Evolutionary conservation across 2,888 invertebrate genomes (phyloP).

Genomic region (Meteorus cinctellus): DNA sequence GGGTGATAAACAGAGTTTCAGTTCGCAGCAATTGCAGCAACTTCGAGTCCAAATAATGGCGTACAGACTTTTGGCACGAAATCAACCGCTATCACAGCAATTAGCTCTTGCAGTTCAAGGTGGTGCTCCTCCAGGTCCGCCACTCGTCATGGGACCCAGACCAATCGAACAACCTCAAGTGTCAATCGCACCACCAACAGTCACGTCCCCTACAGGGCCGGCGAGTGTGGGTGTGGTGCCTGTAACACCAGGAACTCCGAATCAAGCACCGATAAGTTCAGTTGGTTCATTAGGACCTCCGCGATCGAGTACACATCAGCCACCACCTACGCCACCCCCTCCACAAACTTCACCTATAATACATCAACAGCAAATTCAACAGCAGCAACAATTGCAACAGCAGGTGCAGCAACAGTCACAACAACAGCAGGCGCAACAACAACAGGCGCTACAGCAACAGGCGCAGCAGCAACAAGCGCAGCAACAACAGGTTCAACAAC

Average conservation of each 20-base stretch:
- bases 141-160: slow-evolving; percentile 67
- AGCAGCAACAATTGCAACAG: not conserved
- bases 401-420: not conserved
- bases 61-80: slow-evolving; percentile 92
- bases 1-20: slow-evolving; percentile 81
- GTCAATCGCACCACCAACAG: slow-evolving; percentile 59
- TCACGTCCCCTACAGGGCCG: slow-evolving; percentile 62
- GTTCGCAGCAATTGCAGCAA: slow-evolving; percentile 88
- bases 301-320: slow-evolving; percentile 63
- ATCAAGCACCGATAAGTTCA: slow-evolving; percentile 51
- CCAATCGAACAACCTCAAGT: slow-evolving; percentile 66
- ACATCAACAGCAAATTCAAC: not conserved
- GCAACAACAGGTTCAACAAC: not conserved
- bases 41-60: slow-evolving; percentile 95
- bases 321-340: slow-evolving; percentile 41
- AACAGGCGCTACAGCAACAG: not conserved
- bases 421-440: not conserved
- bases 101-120: slow-evolving; percentile 81
- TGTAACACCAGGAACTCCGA: slow-evolving; percentile 44
- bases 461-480: not conserved
- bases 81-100: slow-evolving; percentile 90
- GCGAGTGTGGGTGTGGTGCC: slow-evolving; percentile 57
- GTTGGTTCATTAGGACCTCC: slow-evolving; percentile 60
- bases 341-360: not conserved
- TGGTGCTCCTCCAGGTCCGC: slow-evolving; percentile 66